phyloP scores from a whole-genome alignment of 2,888 invertebrate species.

The Galerucella nymphaeae region DNA sequence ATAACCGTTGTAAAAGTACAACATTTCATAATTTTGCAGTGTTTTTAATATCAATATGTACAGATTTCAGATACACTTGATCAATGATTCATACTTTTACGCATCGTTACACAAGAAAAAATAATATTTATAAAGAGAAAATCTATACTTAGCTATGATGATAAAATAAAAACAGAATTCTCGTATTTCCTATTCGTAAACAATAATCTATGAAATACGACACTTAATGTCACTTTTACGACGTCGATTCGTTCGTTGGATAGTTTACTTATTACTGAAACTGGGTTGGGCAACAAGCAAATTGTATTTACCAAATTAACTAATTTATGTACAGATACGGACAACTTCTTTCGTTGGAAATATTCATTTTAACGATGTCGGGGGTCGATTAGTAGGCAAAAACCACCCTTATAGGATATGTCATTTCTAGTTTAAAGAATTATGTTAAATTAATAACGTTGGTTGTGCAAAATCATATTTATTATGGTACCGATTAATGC shows the following conservation, averaged over 20 bases:
- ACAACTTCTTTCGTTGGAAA: neutral
- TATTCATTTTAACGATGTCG: constrained; percentile 15
- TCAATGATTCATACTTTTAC: constrained; percentile 28
- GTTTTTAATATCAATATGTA: constrained; percentile 23
- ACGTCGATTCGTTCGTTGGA: constrained; percentile 44
- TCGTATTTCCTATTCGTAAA: constrained; percentile 42
- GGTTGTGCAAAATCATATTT: no score
- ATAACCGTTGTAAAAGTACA: no score
- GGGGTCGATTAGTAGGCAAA: constrained; percentile 8
- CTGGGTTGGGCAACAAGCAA: constrained; percentile 30
- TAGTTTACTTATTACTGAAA: constrained; percentile 34
- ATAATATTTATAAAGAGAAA: constrained; percentile 32
- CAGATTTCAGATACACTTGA: constrained; percentile 29
- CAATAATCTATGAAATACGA: constrained; percentile 42
- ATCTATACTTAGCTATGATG: constrained; percentile 37
- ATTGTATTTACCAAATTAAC: constrained; percentile 21
- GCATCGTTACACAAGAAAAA: constrained; percentile 23
- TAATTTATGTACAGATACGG: constrained; percentile 24
- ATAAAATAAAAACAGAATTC: constrained; percentile 33
- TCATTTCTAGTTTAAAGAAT: neutral
- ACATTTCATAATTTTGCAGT: neutral
- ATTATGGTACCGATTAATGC: no score
- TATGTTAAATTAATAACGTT: no score
- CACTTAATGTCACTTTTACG: constrained; percentile 45
- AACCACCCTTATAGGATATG: neutral